phyloP scores from a whole-genome alignment of 2,888 invertebrate species.

The Helleia helle region DNA sequence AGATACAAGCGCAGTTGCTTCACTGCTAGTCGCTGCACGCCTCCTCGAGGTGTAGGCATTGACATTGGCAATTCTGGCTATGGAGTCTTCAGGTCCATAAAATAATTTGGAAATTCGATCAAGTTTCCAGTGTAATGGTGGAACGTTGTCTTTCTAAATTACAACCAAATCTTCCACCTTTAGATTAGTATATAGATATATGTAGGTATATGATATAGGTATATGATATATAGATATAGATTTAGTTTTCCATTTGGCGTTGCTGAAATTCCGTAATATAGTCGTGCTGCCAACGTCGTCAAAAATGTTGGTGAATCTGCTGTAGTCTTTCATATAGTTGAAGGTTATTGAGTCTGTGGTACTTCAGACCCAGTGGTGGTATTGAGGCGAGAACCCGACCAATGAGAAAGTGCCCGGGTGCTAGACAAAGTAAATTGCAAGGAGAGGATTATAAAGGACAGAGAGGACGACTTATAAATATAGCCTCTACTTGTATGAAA shows the following conservation, averaged over 20 bases:
- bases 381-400: slow-evolving; percentile 14
- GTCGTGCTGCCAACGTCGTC: slow-evolving; percentile 14
- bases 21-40: slow-evolving; percentile 10
- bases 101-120: no score
- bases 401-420: slow-evolving; percentile 17
- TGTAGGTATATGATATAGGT: no score
- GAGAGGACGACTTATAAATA: slow-evolving; percentile 15
- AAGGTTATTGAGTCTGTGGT: no score
- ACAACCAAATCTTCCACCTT: slow-evolving; percentile 9
- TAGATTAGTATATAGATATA: no score
- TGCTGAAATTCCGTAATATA: slow-evolving; percentile 7
- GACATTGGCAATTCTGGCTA: slow-evolving; percentile 14
- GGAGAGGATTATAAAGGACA: slow-evolving; percentile 15
- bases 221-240: no score
- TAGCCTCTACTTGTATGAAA: slow-evolving; percentile 18
- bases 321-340: slow-evolving; percentile 10
- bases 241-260: not conserved
- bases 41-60: slow-evolving; percentile 6
- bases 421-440: slow-evolving; percentile 12
- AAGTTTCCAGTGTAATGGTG: no score
- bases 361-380: slow-evolving; percentile 9
- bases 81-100: no score
- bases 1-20: slow-evolving; percentile 11
- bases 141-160: slow-evolving; percentile 10
- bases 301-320: slow-evolving; percentile 13